Evolutionary conservation across 2,888 invertebrate genomes (phyloP), one percentile per base, ranked within the genome.

Genomic region (Acronicta psi): DNA sequence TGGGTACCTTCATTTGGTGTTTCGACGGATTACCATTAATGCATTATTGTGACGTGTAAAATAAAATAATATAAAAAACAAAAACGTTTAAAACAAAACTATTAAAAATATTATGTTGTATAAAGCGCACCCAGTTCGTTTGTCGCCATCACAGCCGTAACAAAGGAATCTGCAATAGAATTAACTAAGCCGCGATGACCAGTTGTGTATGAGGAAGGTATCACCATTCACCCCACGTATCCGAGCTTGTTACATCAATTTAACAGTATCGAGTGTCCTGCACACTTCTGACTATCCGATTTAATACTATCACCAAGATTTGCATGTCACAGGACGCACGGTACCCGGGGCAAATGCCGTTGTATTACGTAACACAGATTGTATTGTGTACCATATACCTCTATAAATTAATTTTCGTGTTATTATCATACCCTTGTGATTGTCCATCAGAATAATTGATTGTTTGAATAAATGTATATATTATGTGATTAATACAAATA

Each of bases 251-350:
- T 92, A 92, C 92, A 92, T 87, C 87, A 88, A 89, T 88, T 88
- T 86, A 82, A 80, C 75, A 65, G 78, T 78, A 84, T 86, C 85
- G 86, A 82, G 79, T 85, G 77, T 75, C 79, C 79, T 79, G 77
- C 83, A 82, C 86, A 84, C 83, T 85, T 85, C 86, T 81, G 87
- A 86, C 85, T 87, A 85, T 84, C 79, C 85, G 89, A 90, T 92
- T 93, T 93, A 93, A 94, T 92, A 88, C 85, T 86, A 94, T 93
- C 90, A 92, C 84, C 85, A 89, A 89, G 90, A 94, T 94, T 94
- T 94, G 93, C 93, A 93, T 94, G 91, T 89, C 93, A 94, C 88
- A 93, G 92, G 88, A 83, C 79, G 72, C 75, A 77, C 71, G 78
- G 77, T 74, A 82, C 84, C 86, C 81, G 80, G 77, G 85, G 85